Evolutionary conservation across 2,888 invertebrate genomes (phyloP).

Genomic region (Nebria brevicollis): DNA sequence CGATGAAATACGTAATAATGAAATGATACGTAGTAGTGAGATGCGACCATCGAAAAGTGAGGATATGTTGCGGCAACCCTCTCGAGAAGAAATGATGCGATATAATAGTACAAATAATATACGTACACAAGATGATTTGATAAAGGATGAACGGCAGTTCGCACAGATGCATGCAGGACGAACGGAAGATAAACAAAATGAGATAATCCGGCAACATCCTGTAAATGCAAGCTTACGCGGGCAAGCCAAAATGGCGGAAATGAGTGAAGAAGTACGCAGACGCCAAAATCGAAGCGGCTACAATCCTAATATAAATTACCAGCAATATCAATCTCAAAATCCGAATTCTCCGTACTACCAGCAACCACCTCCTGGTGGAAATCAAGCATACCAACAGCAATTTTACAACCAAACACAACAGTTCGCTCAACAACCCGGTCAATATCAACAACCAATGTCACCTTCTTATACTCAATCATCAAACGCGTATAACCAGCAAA

Average conservation of each 20-base stretch:
- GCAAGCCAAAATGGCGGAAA: constrained; percentile 78
- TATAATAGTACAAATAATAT: constrained; percentile 62
- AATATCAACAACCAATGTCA: constrained; percentile 50
- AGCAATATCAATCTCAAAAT: constrained; percentile 50
- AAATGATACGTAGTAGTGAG: constrained; percentile 50
- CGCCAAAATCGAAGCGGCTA: constrained; percentile 65
- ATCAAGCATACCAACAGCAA: constrained; percentile 53
- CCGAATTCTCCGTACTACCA: constrained; percentile 58
- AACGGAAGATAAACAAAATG: constrained; percentile 22
- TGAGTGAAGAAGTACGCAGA: constrained; percentile 82
- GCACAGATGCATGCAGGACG: constrained; percentile 49
- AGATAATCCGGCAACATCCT: constrained; percentile 43
- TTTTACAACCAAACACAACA: constrained; percentile 53
- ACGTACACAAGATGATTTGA: constrained; percentile 56
- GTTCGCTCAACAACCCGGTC: constrained; percentile 46
- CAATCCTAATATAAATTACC: constrained; percentile 48
- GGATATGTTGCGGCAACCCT: constrained; percentile 58
- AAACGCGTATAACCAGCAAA: constrained; percentile 53
- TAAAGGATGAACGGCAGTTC: constrained; percentile 51
- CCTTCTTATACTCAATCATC: constrained; percentile 48
- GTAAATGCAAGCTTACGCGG: constrained; percentile 52
- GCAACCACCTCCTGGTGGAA: constrained; percentile 55
- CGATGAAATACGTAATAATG: constrained; percentile 40
- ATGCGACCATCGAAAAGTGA: constrained; percentile 61
- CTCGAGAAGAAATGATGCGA: constrained; percentile 53